Evolutionary conservation across 2,888 invertebrate genomes (phyloP).

Genomic region (Folsomia manolachei): DNA sequence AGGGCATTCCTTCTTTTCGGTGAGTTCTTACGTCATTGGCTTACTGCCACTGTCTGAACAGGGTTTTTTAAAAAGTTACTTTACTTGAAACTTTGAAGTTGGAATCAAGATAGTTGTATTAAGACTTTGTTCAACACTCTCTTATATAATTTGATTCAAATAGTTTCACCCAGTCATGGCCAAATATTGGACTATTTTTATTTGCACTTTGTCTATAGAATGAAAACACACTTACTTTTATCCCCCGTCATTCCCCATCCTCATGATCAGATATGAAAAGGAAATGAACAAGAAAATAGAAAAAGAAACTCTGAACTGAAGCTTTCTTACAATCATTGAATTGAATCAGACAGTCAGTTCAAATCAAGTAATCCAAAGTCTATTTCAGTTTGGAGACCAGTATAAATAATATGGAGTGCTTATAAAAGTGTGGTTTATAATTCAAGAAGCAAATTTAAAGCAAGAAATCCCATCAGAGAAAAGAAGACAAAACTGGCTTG

Average conservation of each 20-base stretch:
- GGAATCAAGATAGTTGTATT: too few species aligned
- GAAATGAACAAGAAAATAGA: background rate
- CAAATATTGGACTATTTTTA: background rate
- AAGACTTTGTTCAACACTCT: background rate
- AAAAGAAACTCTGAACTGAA: background rate
- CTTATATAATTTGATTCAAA: background rate
- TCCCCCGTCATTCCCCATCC: background rate
- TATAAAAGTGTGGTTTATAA: background rate
- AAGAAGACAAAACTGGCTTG: background rate
- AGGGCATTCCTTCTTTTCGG: too few species aligned
- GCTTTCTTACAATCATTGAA: too few species aligned
- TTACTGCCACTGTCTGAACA: too few species aligned
- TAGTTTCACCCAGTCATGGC: background rate
- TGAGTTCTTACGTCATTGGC: too few species aligned
- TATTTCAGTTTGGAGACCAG: background rate
- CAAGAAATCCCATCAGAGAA: background rate
- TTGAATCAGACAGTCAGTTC: too few species aligned
- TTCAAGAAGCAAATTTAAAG: constrained; percentile 7
- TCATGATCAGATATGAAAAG: background rate
- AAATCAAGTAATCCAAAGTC: too few species aligned
- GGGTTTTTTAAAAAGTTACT: too few species aligned
- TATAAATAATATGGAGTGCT: background rate
- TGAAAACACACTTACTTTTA: background rate
- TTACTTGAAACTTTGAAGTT: too few species aligned
- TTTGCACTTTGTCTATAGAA: background rate